Percentiles rank a stretch among this genome's conserved stretches.
phyloP scores from a whole-genome alignment of 2,888 invertebrate species.

The Gerris lacustris region DNA sequence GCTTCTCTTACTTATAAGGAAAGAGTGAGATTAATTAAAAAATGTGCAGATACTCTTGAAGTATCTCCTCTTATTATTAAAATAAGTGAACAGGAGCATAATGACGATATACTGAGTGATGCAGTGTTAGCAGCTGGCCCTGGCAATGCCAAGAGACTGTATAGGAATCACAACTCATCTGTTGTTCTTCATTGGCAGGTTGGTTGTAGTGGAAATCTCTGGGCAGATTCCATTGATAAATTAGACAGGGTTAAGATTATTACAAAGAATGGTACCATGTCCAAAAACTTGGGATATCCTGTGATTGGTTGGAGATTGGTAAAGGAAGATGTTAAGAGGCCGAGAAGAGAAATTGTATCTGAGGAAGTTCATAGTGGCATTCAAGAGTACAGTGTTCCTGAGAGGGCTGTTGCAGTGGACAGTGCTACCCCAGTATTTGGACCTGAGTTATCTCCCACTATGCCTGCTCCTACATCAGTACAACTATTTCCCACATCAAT shows the following conservation, averaged over 20 bases:
- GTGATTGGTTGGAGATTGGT: conserved; percentile 58
- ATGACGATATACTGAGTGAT: conserved; percentile 39
- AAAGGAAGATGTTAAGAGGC: conserved; percentile 29
- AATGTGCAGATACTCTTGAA: conserved; percentile 57
- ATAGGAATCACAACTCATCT: conserved; percentile 38
- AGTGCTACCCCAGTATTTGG: conserved; percentile 26
- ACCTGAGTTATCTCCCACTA: conserved; percentile 24
- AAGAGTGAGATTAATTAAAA: conserved; percentile 40
- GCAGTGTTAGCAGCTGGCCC: conserved; percentile 43
- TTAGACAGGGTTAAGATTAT: conserved; percentile 57
- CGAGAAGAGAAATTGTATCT: conserved; percentile 14
- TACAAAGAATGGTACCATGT: conserved; percentile 57
- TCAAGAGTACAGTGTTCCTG: conserved; percentile 34
- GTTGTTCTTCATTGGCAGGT: conserved; percentile 43
- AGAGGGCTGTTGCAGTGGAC: conserved; percentile 20
- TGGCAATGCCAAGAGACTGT: conserved; percentile 39
- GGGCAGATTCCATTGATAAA: conserved; percentile 40
- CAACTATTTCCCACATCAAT: conserved; percentile 14
- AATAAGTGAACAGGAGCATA: conserved; percentile 39
- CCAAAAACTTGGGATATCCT: conserved; percentile 53
- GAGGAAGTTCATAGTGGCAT: not conserved
- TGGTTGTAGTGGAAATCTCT: conserved; percentile 60
- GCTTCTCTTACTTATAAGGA: conserved; percentile 13
- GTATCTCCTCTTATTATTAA: conserved; percentile 47
- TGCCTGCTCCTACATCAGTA: conserved; percentile 14